These are phyloP conservation scores for Sebastes dallii DNA, from an alignment of 2,797 vertebrate genomes.

Conservation along the genomic window DNA sequence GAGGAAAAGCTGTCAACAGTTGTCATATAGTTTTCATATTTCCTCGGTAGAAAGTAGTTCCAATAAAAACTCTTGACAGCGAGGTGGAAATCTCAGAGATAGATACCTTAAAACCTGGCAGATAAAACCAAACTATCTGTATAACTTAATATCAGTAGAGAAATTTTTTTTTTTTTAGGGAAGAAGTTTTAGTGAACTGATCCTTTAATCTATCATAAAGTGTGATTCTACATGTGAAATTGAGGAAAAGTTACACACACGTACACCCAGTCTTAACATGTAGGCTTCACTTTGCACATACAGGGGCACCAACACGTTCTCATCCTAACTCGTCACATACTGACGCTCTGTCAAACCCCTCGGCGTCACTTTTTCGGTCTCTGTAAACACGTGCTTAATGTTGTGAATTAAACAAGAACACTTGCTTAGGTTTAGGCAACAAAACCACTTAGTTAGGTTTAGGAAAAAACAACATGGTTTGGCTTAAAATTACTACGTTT, in stretches of 20 bases:
- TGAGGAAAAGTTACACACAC: not conserved
- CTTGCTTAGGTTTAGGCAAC: too few species aligned
- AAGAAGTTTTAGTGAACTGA: not conserved
- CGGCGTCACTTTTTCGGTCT: too few species aligned
- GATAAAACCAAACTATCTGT: not conserved
- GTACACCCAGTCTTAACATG: not conserved
- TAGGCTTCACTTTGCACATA: not conserved
- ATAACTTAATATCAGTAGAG: not conserved
- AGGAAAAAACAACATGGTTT: too few species aligned
- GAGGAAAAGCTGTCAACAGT: slow-evolving; percentile 23
- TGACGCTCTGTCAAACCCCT: too few species aligned
- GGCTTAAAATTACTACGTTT: too few species aligned
- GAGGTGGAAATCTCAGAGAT: not conserved
- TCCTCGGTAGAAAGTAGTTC: not conserved
- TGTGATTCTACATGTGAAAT: not conserved
- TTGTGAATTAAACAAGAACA: too few species aligned
- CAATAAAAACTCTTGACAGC: not conserved
- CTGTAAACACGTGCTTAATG: too few species aligned
- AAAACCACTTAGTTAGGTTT: too few species aligned
- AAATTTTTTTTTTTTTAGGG: not conserved
- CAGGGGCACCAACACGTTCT: too few species aligned
- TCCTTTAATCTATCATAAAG: not conserved
- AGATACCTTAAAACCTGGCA: not conserved
- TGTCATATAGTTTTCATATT: not conserved
- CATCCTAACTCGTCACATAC: too few species aligned